phyloP scores from a whole-genome alignment of 2,797 vertebrate genomes.

The Tapirus indicus region DNA sequence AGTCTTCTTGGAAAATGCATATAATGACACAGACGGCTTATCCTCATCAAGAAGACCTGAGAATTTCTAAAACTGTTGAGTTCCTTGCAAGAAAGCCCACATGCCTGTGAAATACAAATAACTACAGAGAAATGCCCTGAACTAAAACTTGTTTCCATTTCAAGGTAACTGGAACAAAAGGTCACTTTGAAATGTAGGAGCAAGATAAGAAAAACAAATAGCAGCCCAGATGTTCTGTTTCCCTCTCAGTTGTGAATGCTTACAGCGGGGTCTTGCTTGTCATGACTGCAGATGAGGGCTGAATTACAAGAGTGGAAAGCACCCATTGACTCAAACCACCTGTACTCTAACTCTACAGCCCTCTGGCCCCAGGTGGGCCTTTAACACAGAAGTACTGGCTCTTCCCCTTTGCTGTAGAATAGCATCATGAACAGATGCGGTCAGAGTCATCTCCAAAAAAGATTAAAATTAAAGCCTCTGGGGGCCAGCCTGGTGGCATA shows the following conservation, averaged over 20 bases:
- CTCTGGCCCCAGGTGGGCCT: slow-evolving; percentile 76
- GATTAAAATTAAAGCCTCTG: background rate
- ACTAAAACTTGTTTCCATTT: slow-evolving; percentile 43
- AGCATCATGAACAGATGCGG: slow-evolving; percentile 16
- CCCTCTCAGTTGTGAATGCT: background rate
- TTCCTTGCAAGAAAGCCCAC: background rate
- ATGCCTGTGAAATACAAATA: slow-evolving; percentile 62
- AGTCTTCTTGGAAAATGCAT: slow-evolving; percentile 15
- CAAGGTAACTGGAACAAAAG: slow-evolving; percentile 57
- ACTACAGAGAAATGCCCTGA: background rate
- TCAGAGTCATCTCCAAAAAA: background rate
- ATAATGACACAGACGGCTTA: background rate
- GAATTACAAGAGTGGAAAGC: background rate
- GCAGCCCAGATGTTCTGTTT: background rate
- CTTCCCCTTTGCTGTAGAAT: background rate
- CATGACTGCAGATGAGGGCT: background rate
- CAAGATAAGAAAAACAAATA: slow-evolving; percentile 14
- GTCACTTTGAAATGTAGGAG: slow-evolving; percentile 17
- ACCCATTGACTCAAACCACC: slow-evolving; percentile 19
- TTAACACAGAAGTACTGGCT: slow-evolving; percentile 72
- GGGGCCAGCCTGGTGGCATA: too few species aligned
- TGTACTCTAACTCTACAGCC: slow-evolving; percentile 57
- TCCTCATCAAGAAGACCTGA: background rate
- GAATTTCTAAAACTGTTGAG: background rate
- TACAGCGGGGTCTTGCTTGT: background rate